A percentile compares a stretch with the other conserved stretches of the same genome.
phyloP scores from a whole-genome alignment of 2,888 invertebrate species.

The Perizoma flavofasciatum region DNA sequence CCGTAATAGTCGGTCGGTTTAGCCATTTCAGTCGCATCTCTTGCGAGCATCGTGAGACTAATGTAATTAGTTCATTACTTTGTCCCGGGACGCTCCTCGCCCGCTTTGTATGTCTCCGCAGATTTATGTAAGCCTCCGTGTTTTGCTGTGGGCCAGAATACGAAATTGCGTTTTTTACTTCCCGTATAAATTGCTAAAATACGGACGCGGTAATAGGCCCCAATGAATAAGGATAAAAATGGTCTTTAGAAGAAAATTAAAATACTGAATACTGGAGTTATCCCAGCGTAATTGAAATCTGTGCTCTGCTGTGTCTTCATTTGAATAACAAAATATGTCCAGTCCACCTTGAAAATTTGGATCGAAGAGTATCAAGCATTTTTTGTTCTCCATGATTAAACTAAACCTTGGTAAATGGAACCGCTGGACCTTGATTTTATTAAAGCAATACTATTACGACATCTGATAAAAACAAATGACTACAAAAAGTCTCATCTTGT shows the following conservation, averaged over 20 bases:
- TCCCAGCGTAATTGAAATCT: constrained; percentile 36
- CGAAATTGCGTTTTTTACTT: constrained; percentile 57
- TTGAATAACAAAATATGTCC: constrained; percentile 36
- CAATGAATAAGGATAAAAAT: constrained; percentile 47
- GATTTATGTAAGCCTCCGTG: constrained; percentile 68
- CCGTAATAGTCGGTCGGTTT: constrained; percentile 60
- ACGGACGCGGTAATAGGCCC: constrained; percentile 49
- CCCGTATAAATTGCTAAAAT: constrained; percentile 52
- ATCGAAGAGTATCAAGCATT: constrained; percentile 45
- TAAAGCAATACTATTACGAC: constrained; percentile 54
- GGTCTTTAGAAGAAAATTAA: constrained; percentile 42
- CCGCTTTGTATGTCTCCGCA: constrained; percentile 63
- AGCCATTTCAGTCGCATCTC: constrained; percentile 64
- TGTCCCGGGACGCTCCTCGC: constrained; percentile 61
- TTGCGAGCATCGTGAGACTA: constrained; percentile 62
- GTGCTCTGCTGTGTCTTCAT: constrained; percentile 33
- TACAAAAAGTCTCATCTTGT: constrained; percentile 33
- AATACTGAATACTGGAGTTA: constrained; percentile 34
- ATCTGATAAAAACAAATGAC: constrained; percentile 55
- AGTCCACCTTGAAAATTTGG: constrained; percentile 50
- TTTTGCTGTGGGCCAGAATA: constrained; percentile 63
- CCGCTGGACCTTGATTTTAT: constrained; percentile 63
- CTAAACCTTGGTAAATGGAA: constrained; percentile 62
- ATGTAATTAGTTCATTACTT: constrained; percentile 82
- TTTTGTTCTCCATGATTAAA: constrained; percentile 55